These are phyloP conservation scores for Agrotis segetum DNA, from an alignment of 2,888 invertebrate genomes.

Conservation along the genomic window DNA sequence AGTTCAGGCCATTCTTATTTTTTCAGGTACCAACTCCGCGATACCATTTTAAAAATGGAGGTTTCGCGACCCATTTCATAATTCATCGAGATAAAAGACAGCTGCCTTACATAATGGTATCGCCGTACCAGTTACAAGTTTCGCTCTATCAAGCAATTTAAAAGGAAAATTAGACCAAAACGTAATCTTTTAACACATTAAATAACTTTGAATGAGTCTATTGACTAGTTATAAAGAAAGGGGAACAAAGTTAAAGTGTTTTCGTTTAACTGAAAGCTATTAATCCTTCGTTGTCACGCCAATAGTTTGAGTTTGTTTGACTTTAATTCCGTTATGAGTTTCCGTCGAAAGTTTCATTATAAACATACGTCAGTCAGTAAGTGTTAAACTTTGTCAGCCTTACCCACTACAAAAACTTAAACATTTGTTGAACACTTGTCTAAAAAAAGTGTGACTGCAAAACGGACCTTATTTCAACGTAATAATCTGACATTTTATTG, in stretches of 20 bases:
- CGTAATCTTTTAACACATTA: constrained; percentile 57
- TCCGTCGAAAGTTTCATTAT: constrained; percentile 39
- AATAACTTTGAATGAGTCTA: constrained; percentile 68
- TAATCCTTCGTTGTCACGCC: constrained; percentile 73
- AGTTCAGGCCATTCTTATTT: constrained; percentile 16
- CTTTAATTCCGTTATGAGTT: constrained; percentile 60
- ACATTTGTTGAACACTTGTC: too few species aligned
- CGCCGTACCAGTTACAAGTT: constrained; percentile 62
- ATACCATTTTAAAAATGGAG: constrained; percentile 14
- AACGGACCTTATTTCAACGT: too few species aligned
- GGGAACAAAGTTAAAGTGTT: constrained; percentile 69
- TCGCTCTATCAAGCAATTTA: constrained; percentile 44
- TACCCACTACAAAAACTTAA: too few species aligned
- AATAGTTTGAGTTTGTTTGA: constrained; percentile 49
- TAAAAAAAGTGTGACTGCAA: too few species aligned
- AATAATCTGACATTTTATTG: too few species aligned
- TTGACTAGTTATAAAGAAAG: constrained; percentile 63
- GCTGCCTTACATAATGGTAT: constrained; percentile 24
- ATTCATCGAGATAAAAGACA: constrained; percentile 40
- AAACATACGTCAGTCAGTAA: neutral
- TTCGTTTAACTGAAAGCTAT: constrained; percentile 68
- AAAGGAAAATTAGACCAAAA: constrained; percentile 59
- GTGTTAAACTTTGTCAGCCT: too few species aligned
- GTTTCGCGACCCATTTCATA: constrained; percentile 34
- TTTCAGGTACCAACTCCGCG: constrained; percentile 13